Evolutionary conservation across 2,113 vertebrate species (phyloP).

Genomic region (Danio rerio): DNA sequence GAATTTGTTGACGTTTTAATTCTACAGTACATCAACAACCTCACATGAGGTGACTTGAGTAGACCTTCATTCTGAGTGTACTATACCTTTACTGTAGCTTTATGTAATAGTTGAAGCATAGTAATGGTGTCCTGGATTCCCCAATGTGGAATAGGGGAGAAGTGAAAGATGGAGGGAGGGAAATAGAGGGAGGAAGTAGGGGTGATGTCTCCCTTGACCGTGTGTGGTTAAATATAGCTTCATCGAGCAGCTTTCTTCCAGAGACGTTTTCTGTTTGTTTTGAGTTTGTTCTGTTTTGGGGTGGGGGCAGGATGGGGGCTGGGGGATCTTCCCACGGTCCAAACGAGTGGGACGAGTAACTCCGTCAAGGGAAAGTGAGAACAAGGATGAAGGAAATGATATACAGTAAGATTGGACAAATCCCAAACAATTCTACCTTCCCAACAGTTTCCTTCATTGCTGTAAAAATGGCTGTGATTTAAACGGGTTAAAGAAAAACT

Average conservation of each 20-base stretch:
- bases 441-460: neutral
- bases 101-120: conserved; percentile 11
- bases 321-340: conserved; percentile 54
- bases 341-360: neutral
- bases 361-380: neutral
- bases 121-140: conserved; percentile 15
- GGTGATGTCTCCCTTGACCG: conserved; percentile 26
- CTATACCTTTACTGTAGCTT: conserved; percentile 1
- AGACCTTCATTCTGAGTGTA: no score
- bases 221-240: conserved; percentile 47
- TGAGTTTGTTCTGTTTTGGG: conserved; percentile 42
- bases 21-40: no score
- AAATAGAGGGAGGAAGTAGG: conserved; percentile 8
- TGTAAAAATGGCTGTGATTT: no score
- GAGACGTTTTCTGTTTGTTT: conserved; percentile 46
- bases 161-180: neutral
- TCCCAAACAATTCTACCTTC: neutral
- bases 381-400: neutral
- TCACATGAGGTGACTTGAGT: no score
- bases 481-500: no score
- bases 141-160: neutral
- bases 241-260: conserved; percentile 30
- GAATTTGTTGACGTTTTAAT: no score
- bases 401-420: neutral
- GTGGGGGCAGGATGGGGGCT: conserved; percentile 2